phyloP scores from a whole-genome alignment of 2,888 invertebrate species.

The Drosophila greeni region DNA sequence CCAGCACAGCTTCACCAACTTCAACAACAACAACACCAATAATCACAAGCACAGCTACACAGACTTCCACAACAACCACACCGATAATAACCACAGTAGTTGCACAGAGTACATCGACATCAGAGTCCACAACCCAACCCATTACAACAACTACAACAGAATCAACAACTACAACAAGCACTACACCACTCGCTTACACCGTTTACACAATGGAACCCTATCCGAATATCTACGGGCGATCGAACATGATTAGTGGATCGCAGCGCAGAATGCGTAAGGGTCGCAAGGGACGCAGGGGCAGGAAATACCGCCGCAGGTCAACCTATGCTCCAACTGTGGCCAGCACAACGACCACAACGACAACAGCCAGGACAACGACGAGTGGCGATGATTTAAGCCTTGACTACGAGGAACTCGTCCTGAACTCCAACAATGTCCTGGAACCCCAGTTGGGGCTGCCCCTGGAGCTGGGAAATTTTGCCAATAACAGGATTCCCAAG shows the following conservation, averaged over 20 bases:
- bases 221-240: slow-evolving; percentile 38
- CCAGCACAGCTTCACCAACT: no score
- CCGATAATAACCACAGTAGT: background rate
- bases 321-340: slow-evolving; percentile 23
- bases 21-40: background rate
- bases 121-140: slow-evolving; percentile 6
- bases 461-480: slow-evolving; percentile 54
- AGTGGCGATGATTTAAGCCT: slow-evolving; percentile 12
- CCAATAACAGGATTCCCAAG: slow-evolving; percentile 51
- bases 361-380: slow-evolving; percentile 20
- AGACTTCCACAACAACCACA: slow-evolving; percentile 7
- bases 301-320: slow-evolving; percentile 48
- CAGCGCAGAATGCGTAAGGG: slow-evolving; percentile 33
- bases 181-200: slow-evolving; percentile 36
- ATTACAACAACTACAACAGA: slow-evolving; percentile 11
- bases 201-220: slow-evolving; percentile 50
- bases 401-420: slow-evolving; percentile 33
- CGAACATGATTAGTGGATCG: slow-evolving; percentile 6
- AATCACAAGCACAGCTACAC: slow-evolving; percentile 4
- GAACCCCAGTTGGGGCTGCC: slow-evolving; percentile 58
- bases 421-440: slow-evolving; percentile 34
- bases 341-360: slow-evolving; percentile 21
- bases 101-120: slow-evolving; percentile 7
- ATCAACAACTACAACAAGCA: slow-evolving; percentile 17
- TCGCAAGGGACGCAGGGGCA: slow-evolving; percentile 52